Conservation (phyloP, 2,888 invertebrate genomes). For the Aromia moschata region DNA sequence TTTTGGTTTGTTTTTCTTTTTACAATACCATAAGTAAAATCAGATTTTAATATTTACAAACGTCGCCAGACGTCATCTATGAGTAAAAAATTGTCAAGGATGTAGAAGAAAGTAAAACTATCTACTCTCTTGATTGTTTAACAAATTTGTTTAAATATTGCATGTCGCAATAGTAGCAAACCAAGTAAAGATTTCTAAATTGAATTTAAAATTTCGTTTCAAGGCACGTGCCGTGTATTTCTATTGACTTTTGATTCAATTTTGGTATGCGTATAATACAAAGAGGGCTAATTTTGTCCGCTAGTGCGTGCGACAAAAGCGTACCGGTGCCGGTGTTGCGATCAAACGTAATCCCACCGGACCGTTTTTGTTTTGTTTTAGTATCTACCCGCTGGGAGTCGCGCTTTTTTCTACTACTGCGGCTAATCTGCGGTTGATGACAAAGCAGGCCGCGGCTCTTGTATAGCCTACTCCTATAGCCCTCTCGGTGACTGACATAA, state of each 20-base stretch:
- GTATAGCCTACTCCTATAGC: constrained; percentile 48
- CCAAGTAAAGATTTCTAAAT: constrained; percentile 41
- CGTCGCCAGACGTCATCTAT: too few species aligned
- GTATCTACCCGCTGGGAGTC: constrained; percentile 41
- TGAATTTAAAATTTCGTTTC: constrained; percentile 41
- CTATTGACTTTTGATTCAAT: constrained; percentile 56
- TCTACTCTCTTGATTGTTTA: background rate
- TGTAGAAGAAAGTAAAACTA: too few species aligned
- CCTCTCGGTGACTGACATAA: constrained; percentile 48
- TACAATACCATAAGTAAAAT: too few species aligned
- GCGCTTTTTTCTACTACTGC: constrained; percentile 33
- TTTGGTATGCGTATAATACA: constrained; percentile 48
- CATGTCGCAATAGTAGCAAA: constrained; percentile 33
- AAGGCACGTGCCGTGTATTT: constrained; percentile 47
- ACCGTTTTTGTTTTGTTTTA: constrained; percentile 44
- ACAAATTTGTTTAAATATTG: constrained; percentile 24
- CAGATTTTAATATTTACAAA: too few species aligned
- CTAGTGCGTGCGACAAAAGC: constrained; percentile 47
- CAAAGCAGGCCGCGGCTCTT: constrained; percentile 46
- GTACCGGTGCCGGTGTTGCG: constrained; percentile 44
- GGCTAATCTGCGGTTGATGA: constrained; percentile 50
- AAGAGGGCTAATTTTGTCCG: constrained; percentile 52
- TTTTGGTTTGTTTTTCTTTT: too few species aligned
- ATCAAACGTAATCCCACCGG: constrained; percentile 48
- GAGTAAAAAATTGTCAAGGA: too few species aligned